A percentile compares a stretch with the other conserved stretches of the same genome.
Evolutionary conservation across 2,113 vertebrate species (phyloP).

Genomic region (Phoxinus phoxinus): DNA sequence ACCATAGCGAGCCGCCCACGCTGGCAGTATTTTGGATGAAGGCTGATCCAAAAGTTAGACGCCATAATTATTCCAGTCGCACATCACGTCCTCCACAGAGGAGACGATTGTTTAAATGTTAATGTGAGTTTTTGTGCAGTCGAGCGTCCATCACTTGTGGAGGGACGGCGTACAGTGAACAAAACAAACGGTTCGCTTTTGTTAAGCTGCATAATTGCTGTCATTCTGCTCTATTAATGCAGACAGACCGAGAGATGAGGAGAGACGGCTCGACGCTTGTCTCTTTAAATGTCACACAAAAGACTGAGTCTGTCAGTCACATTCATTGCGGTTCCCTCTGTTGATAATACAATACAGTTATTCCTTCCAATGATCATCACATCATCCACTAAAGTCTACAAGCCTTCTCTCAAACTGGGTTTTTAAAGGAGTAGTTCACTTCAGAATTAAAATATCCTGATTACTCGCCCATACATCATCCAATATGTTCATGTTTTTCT

Average conservation of each 20-base stretch:
- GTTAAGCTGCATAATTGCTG: conserved; percentile 6
- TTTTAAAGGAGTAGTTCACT: too few species aligned
- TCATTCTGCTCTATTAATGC: conserved; percentile 1
- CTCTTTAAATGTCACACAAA: background rate
- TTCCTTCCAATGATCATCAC: background rate
- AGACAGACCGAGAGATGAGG: background rate
- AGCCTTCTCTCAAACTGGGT: background rate
- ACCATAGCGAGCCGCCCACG: background rate
- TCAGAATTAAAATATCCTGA: too few species aligned
- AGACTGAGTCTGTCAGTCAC: background rate
- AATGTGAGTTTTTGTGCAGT: background rate
- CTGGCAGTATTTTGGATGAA: background rate
- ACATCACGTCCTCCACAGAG: background rate
- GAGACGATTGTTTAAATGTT: conserved; percentile 1
- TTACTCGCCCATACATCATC: too few species aligned
- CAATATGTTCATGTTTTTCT: too few species aligned
- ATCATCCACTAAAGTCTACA: background rate
- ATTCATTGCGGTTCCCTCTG: background rate
- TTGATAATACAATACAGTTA: background rate
- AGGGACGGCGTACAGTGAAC: background rate
- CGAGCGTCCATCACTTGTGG: background rate
- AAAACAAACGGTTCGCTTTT: background rate
- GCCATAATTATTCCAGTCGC: background rate
- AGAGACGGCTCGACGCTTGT: background rate
- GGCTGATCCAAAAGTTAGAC: background rate